Conservation (phyloP, 2,888 invertebrate genomes). For the Spilarctia lutea region DNA sequence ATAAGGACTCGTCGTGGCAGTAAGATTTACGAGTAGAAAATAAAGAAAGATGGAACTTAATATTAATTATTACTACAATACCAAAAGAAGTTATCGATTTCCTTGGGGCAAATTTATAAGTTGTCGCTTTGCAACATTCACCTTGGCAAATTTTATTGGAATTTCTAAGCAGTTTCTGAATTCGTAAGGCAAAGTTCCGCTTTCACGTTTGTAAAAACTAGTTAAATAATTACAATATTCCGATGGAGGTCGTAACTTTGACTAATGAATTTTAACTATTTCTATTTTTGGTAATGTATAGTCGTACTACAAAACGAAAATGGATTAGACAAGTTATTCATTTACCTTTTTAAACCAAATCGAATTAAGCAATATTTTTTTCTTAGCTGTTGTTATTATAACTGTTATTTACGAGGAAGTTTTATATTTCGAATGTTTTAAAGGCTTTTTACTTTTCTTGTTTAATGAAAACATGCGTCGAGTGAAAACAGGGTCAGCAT, state of each 20-base stretch:
- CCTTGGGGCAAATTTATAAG: background rate
- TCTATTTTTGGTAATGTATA: background rate
- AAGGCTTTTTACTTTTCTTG: constrained; percentile 18
- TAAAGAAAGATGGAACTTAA: background rate
- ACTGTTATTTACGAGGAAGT: background rate
- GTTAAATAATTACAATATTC: background rate
- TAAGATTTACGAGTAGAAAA: no score
- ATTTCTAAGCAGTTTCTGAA: background rate
- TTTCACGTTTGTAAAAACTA: background rate
- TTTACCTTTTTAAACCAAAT: background rate
- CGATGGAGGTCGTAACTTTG: background rate
- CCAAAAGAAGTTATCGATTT: background rate
- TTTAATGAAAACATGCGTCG: constrained; percentile 25
- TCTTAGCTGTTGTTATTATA: no score
- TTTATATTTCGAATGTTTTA: constrained; percentile 18
- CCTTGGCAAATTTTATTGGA: background rate
- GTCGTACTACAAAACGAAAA: background rate
- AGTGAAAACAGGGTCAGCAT: constrained; percentile 16
- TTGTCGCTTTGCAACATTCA: background rate
- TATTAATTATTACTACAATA: background rate
- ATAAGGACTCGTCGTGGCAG: background rate
- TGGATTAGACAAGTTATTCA: background rate
- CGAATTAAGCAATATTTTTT: background rate
- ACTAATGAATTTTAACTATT: no score
- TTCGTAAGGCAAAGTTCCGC: background rate